Conservation (phyloP, 2,797 vertebrate species). For the Sebastes trivittatus region DNA sequence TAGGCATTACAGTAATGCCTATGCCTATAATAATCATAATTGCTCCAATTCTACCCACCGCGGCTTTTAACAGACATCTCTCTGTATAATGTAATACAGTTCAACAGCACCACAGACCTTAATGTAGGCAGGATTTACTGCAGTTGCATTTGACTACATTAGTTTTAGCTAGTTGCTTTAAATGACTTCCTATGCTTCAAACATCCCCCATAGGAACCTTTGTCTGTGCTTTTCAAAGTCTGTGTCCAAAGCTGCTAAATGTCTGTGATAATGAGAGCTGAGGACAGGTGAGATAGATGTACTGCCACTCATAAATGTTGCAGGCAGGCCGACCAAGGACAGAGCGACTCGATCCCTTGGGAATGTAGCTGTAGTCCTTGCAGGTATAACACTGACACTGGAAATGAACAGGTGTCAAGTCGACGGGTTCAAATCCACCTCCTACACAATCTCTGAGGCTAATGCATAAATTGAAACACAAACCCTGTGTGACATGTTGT, state of each 20-base stretch:
- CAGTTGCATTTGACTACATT: not conserved
- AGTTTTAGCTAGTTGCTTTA: not conserved
- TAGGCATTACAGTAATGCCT: no score
- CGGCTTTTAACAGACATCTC: not conserved
- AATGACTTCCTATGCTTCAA: not conserved
- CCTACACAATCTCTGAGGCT: slow-evolving; percentile 15
- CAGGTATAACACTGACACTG: slow-evolving; percentile 21
- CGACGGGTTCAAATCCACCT: slow-evolving; percentile 24
- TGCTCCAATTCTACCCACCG: no score
- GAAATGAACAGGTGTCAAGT: slow-evolving; percentile 33
- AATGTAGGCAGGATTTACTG: not conserved
- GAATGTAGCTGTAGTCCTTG: slow-evolving; percentile 15
- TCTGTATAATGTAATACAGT: not conserved
- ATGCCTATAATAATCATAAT: no score
- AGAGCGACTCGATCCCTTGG: slow-evolving; percentile 5
- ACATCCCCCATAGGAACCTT: not conserved
- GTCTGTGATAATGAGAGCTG: slow-evolving; percentile 31
- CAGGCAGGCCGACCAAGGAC: slow-evolving; percentile 27
- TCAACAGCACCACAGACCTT: not conserved
- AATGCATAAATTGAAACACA: slow-evolving; percentile 14
- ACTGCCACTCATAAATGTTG: slow-evolving; percentile 35
- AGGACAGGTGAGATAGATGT: slow-evolving; percentile 22
- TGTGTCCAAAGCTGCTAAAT: slow-evolving; percentile 23
- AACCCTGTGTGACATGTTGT: not conserved
- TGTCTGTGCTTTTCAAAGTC: not conserved